These are phyloP conservation scores for Furcifer pardalis DNA, from an alignment of 2,797 vertebrate genomes.

Conservation along the genomic window DNA sequence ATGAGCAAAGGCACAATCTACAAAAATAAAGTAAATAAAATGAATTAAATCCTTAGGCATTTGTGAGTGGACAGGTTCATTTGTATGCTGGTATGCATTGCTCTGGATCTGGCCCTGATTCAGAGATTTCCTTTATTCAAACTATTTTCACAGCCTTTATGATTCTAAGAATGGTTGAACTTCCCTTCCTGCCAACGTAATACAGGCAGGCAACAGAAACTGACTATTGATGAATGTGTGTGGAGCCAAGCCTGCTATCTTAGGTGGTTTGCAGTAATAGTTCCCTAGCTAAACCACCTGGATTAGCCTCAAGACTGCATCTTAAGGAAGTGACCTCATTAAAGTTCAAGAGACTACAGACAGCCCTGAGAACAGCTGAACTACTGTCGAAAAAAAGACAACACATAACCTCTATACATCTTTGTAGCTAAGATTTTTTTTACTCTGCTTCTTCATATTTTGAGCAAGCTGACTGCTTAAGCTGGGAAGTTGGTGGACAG, in stretches of 20 bases:
- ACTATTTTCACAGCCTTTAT: slow-evolving; percentile 57
- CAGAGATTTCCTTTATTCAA: slow-evolving; percentile 56
- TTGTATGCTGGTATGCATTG: slow-evolving; percentile 51
- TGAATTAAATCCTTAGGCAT: slow-evolving; percentile 55
- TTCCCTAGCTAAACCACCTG: slow-evolving; percentile 67
- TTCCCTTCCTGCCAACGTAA: slow-evolving; percentile 57
- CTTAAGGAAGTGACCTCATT: slow-evolving; percentile 64
- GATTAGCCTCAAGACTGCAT: slow-evolving; percentile 54
- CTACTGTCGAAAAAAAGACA: slow-evolving; percentile 33
- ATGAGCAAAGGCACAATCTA: slow-evolving; percentile 64
- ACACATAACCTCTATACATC: slow-evolving; percentile 33
- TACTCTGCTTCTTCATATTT: slow-evolving; percentile 36
- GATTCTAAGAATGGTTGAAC: slow-evolving; percentile 51
- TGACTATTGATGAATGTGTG: slow-evolving; percentile 56
- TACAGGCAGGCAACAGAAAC: slow-evolving; percentile 61
- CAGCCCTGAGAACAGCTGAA: slow-evolving; percentile 59
- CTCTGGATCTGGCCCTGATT: slow-evolving; percentile 33
- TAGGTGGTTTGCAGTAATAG: slow-evolving; percentile 60
- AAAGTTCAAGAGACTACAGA: slow-evolving; percentile 61
- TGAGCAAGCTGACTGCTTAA: not conserved
- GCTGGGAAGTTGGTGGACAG: slow-evolving; percentile 18
- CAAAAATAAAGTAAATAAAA: slow-evolving; percentile 47
- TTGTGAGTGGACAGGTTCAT: slow-evolving; percentile 21
- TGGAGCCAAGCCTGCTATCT: slow-evolving; percentile 59
- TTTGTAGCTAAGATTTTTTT: slow-evolving; percentile 35